A percentile compares a stretch with the other conserved stretches of the same genome.
Conservation (phyloP, 2,888 invertebrate genomes). For the Urechis unicinctus region DNA sequence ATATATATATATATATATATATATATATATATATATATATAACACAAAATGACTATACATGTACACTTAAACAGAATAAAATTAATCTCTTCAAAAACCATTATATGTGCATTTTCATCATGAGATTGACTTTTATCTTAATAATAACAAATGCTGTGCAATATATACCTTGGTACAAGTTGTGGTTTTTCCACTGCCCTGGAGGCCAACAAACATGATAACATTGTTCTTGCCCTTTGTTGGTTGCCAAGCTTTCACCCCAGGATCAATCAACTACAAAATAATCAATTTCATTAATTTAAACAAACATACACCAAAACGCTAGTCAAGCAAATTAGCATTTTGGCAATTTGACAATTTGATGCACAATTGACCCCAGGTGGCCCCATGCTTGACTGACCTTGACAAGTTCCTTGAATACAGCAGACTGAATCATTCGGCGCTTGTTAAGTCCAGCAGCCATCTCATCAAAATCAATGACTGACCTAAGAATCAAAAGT, state of each 20-base stretch:
- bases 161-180: conserved; percentile 81
- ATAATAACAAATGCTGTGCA: not conserved
- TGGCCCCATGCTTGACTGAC: conserved; percentile 51
- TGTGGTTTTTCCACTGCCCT: conserved; percentile 99
- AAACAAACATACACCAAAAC: not conserved
- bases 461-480: conserved; percentile 99
- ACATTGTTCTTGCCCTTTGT: conserved; percentile 90
- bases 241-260: conserved; percentile 93
- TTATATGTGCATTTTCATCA: too few species aligned
- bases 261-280: conserved; percentile 84
- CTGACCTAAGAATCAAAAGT: conserved; percentile 57
- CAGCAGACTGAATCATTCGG: conserved; percentile 94
- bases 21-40: not conserved
- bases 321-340: not conserved
- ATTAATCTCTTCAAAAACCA: too few species aligned
- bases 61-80: not conserved
- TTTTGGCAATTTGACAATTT: not conserved
- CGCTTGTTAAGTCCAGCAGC: conserved; percentile 93
- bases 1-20: not conserved
- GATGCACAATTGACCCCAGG: not conserved
- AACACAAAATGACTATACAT: too few species aligned
- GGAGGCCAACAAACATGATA: conserved; percentile 99
- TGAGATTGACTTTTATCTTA: not conserved
- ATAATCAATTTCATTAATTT: not conserved
- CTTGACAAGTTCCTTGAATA: conserved; percentile 96